These are phyloP conservation scores for Parnassius orleans DNA, from an alignment of 2,888 invertebrate genomes.

Conservation along the genomic window DNA sequence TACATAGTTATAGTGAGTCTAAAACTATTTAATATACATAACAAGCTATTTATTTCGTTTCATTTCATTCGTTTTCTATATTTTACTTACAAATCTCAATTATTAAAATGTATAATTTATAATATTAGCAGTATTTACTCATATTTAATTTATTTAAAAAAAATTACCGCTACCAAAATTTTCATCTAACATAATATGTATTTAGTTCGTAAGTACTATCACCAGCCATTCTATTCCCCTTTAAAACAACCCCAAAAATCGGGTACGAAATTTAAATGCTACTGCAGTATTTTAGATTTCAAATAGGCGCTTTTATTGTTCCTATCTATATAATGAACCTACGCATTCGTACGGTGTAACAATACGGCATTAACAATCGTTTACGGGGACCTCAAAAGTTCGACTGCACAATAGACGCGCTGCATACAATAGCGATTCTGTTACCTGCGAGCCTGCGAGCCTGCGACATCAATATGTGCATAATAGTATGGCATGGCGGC, in stretches of 20 bases:
- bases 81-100: too few species aligned
- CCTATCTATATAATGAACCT: slow-evolving; percentile 56
- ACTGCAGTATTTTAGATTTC: slow-evolving; percentile 37
- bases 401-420: slow-evolving; percentile 69
- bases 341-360: slow-evolving; percentile 54
- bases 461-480: slow-evolving; percentile 72
- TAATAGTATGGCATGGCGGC: slow-evolving; percentile 54
- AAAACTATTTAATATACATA: too few species aligned
- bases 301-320: slow-evolving; percentile 59
- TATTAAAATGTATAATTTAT: too few species aligned
- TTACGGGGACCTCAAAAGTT: slow-evolving; percentile 69
- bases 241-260: slow-evolving; percentile 13
- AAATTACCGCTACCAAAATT: too few species aligned
- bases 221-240: slow-evolving; percentile 17
- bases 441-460: slow-evolving; percentile 55
- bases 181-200: too few species aligned
- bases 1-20: too few species aligned
- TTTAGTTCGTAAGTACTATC: slow-evolving; percentile 3
- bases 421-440: slow-evolving; percentile 74
- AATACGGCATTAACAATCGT: slow-evolving; percentile 73
- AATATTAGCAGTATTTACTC: too few species aligned
- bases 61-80: too few species aligned
- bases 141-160: too few species aligned
- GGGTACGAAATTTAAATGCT: slow-evolving; percentile 18
- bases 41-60: too few species aligned